Conservation (phyloP, 1,140 invertebrate genomes). For the Cotesia vestalis region DNA sequence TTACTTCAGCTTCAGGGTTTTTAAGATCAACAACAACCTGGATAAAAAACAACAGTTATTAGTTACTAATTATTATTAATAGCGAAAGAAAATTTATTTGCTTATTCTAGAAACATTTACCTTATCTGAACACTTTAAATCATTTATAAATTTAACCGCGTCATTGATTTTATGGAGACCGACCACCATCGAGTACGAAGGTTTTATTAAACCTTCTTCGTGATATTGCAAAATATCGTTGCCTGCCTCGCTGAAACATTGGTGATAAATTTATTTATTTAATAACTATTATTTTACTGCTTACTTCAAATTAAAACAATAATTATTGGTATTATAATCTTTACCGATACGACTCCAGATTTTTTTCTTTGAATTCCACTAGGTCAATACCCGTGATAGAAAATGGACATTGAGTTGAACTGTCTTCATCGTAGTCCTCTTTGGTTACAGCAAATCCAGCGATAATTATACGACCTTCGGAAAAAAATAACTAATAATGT, state of each 20-base stretch:
- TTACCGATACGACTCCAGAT: constrained; percentile 66
- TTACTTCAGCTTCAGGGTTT: constrained; percentile 44
- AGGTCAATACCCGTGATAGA: constrained; percentile 69
- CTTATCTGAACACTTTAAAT: constrained; percentile 54
- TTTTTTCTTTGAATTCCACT: constrained; percentile 64
- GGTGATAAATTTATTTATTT: constrained; percentile 25
- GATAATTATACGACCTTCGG: constrained; percentile 68
- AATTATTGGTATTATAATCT: neutral
- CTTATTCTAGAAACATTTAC: constrained; percentile 39
- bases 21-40: constrained; percentile 56
- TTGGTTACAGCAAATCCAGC: constrained; percentile 62
- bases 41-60: constrained; percentile 21
- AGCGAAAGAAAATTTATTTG: neutral
- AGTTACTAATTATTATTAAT: constrained; percentile 19
- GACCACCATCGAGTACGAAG: constrained; percentile 46
- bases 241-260: constrained; percentile 50
- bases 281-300: neutral
- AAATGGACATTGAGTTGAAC: constrained; percentile 59
- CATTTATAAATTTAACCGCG: constrained; percentile 48
- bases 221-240: constrained; percentile 57
- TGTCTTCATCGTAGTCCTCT: constrained; percentile 43
- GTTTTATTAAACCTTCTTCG: constrained; percentile 57
- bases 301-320: too few species aligned
- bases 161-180: constrained; percentile 55
- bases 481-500: constrained; percentile 29